phyloP scores from a whole-genome alignment of 1,140 invertebrate genomes.

The Himalopsyche phryganea region DNA sequence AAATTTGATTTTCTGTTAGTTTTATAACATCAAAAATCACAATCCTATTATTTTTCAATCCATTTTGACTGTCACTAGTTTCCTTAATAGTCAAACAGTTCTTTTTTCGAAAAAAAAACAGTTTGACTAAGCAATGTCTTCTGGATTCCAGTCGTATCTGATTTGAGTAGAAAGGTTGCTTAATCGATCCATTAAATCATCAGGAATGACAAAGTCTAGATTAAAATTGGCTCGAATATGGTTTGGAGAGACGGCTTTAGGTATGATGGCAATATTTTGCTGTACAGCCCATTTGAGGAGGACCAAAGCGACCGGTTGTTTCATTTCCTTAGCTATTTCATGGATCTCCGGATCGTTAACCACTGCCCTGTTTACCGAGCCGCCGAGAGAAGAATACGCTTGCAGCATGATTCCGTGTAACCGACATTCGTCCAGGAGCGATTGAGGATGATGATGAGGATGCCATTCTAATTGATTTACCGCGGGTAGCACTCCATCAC shows the following conservation, averaged over 20 bases:
- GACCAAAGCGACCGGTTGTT: slow-evolving; percentile 52
- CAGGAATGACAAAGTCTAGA: slow-evolving; percentile 47
- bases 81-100: no score
- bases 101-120: no score
- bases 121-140: slow-evolving; percentile 28
- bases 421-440: slow-evolving; percentile 52
- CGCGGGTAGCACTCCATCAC: slow-evolving; percentile 59
- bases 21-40: no score
- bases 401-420: slow-evolving; percentile 53
- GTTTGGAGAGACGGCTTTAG: slow-evolving; percentile 51
- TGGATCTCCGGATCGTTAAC: slow-evolving; percentile 36
- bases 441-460: slow-evolving; percentile 50
- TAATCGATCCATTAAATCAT: slow-evolving; percentile 44
- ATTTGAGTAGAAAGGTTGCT: slow-evolving; percentile 39
- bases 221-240: slow-evolving; percentile 53
- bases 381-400: slow-evolving; percentile 62
- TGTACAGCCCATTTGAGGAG: slow-evolving; percentile 53
- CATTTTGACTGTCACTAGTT: no score
- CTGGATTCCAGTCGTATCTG: slow-evolving; percentile 59
- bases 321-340: slow-evolving; percentile 45
- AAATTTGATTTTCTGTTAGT: no score
- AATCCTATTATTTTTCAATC: no score
- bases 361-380: slow-evolving; percentile 36
- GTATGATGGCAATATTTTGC: slow-evolving; percentile 52
- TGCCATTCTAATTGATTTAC: slow-evolving; percentile 71